Evolutionary conservation across 1,140 invertebrate species (phyloP).

Genomic region (Armadillidium nasatum): DNA sequence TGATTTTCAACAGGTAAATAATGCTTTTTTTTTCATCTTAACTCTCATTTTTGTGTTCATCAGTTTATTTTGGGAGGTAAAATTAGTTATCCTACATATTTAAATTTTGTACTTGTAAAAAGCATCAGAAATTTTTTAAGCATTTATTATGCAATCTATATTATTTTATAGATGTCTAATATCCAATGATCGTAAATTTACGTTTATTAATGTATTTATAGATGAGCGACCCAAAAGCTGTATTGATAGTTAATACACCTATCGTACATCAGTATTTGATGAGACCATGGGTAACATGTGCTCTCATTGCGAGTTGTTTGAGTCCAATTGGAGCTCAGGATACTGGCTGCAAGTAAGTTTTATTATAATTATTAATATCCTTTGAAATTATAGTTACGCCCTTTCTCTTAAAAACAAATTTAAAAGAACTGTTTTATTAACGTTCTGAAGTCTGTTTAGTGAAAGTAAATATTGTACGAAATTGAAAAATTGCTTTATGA

Average conservation of each 20-base stretch:
- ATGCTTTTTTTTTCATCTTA: not conserved
- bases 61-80: not conserved
- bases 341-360: conserved; percentile 49
- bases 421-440: too few species aligned
- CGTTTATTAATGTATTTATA: conserved; percentile 72
- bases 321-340: conserved; percentile 70
- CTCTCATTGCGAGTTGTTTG: conserved; percentile 79
- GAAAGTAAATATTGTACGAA: too few species aligned
- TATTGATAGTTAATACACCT: conserved; percentile 68
- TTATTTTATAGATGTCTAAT: not conserved
- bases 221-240: conserved; percentile 67
- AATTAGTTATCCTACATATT: too few species aligned
- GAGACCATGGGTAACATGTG: conserved; percentile 89
- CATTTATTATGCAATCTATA: conserved; percentile 1
- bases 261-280: conserved; percentile 68
- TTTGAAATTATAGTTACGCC: too few species aligned
- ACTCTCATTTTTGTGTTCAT: not conserved
- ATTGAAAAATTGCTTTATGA: too few species aligned
- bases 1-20: conserved; percentile 42
- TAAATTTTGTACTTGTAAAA: not conserved
- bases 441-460: too few species aligned
- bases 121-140: not conserved
- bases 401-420: too few species aligned
- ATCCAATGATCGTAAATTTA: not conserved
- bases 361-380: too few species aligned